phyloP scores from a whole-genome alignment of 1,140 invertebrate species.

The Lasaia peninsularis region DNA sequence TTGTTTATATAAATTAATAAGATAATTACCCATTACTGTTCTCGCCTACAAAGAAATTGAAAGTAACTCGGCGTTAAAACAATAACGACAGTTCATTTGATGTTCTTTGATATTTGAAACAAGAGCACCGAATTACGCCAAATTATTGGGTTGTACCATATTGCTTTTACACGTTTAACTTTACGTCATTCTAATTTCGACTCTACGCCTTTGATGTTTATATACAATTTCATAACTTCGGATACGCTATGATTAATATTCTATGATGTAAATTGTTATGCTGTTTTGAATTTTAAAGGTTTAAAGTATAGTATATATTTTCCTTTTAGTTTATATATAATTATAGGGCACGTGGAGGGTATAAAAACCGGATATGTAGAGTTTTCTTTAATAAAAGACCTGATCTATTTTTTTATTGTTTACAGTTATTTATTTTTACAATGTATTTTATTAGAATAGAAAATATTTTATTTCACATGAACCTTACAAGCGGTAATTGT shows the following conservation, averaged over 20 bases:
- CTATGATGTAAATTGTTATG: not conserved
- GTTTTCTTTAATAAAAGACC: not conserved
- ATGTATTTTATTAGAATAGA: too few species aligned
- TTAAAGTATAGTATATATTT: not conserved
- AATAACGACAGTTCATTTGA: not conserved
- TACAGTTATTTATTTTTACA: not conserved
- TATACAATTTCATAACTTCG: not conserved
- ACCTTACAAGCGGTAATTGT: too few species aligned
- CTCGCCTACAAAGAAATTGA: not conserved
- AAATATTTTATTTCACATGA: too few species aligned
- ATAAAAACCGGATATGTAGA: not conserved
- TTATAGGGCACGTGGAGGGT: not conserved
- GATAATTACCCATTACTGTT: not conserved
- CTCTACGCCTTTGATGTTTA: not conserved
- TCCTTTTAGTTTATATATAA: not conserved
- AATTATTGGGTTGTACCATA: not conserved
- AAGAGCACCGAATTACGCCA: not conserved
- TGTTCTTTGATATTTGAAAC: constrained; percentile 8
- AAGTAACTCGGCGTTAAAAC: not conserved
- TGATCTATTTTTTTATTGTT: not conserved
- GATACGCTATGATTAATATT: not conserved
- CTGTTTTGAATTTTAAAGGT: not conserved
- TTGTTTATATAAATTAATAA: not conserved
- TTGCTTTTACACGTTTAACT: not conserved
- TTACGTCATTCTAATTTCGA: not conserved